Evolutionary conservation across 2,113 vertebrate species (phyloP), one percentile per base, ranked within the genome.

Genomic region (Pterocles gutturalis): DNA sequence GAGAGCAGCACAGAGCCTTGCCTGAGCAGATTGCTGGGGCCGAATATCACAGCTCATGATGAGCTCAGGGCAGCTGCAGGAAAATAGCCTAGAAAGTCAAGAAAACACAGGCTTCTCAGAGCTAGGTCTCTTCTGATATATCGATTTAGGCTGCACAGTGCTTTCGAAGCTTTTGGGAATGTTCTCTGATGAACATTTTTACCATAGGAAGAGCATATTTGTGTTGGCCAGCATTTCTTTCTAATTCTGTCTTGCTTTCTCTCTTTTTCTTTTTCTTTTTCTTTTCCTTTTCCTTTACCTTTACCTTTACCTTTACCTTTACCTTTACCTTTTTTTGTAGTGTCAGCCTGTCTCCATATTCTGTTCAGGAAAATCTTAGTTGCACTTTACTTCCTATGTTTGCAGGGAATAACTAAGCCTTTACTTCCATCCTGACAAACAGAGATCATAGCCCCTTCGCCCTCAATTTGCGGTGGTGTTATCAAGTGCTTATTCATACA

Each of bases 291-390:
- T 25, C n/a, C n/a, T n/a, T n/a, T n/a, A n/a, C n/a, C n/a, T n/a
- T n/a, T n/a, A n/a, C n/a, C n/a, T n/a, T n/a, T n/a, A n/a, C n/a
- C n/a, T n/a, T n/a, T n/a, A n/a, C n/a, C n/a, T n/a, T n/a, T n/a
- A n/a, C n/a, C n/a, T 28, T 43, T 22, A 4, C 7, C 17, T 18
- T 9, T 1, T 2, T 2, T 29, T 26, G 2, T 26, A n/a, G 13
- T 26, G 5, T 66, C 38, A 88, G 14, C 29, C 25, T 70, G 20
- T 55, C 25, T 87, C 46, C 15, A 20, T 36, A 26, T 83, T 67
- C 58, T 61, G 38, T 3, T 24, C 36, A 31, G 33, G 62, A 81
- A 85, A 64, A 67, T 53, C 43, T 79, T 69, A 72, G 31, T 11
- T 65, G 38, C 1, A 5, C 25, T 75, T 79, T 87, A 46, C 17